Conservation (phyloP, 2,888 invertebrate species). For the Merodon equestris region DNA sequence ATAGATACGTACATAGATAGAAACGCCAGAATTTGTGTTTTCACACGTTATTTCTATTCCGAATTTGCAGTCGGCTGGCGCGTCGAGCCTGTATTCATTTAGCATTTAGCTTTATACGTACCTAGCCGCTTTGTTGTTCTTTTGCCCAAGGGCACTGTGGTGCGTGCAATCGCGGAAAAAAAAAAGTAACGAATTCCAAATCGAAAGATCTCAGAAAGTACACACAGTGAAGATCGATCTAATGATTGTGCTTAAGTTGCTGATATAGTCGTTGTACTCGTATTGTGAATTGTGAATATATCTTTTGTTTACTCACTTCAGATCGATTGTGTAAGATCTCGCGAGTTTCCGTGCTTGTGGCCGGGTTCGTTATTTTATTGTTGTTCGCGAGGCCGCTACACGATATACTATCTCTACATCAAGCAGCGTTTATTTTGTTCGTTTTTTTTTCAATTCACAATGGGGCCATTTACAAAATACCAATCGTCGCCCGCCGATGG, state of each 20-base stretch:
- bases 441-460: conserved; percentile 8
- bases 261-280: conserved; percentile 46
- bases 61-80: conserved; percentile 46
- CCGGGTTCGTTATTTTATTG: neutral
- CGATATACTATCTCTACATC: conserved; percentile 6
- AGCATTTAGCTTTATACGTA: conserved; percentile 33
- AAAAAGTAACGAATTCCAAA: no score
- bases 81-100: conserved; percentile 36
- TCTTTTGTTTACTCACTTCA: conserved; percentile 45
- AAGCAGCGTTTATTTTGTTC: neutral
- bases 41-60: conserved; percentile 32
- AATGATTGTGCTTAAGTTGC: conserved; percentile 3
- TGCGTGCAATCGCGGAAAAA: no score
- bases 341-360: neutral
- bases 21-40: conserved; percentile 28
- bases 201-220: no score
- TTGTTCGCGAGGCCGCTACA: neutral
- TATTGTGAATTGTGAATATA: conserved; percentile 32
- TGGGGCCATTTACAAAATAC: conserved; percentile 60
- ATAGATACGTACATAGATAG: conserved; percentile 8
- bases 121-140: conserved; percentile 15
- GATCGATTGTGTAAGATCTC: conserved; percentile 28
- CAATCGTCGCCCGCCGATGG: conserved; percentile 45
- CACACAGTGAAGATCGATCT: conserved; percentile 8
- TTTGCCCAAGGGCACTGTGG: no score